A percentile compares a stretch with the other conserved stretches of the same genome.
Evolutionary conservation across 2,888 invertebrate genomes (phyloP).

Genomic region (Ophion costatus): DNA sequence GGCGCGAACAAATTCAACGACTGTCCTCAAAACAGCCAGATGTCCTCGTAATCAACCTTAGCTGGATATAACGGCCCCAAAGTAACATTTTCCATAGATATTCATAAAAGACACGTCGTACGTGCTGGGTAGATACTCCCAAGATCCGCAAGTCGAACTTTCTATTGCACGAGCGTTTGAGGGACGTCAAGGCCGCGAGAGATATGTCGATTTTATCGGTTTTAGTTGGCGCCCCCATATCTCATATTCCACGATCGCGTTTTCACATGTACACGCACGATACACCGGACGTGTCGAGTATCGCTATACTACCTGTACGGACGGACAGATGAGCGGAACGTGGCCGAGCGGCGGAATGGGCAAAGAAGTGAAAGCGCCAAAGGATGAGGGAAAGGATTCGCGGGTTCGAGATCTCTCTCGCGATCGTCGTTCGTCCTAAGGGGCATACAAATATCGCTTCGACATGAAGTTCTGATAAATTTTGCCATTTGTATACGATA

Average conservation of each 20-base stretch:
- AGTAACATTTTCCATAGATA: conserved; percentile 20
- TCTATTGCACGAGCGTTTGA: conserved; percentile 61
- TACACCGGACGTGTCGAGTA: not conserved
- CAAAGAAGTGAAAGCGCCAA: not conserved
- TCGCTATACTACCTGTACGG: not conserved
- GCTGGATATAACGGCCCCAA: not conserved
- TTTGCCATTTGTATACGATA: not conserved
- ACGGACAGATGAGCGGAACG: not conserved
- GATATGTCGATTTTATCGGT: conserved; percentile 66
- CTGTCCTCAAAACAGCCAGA: not conserved
- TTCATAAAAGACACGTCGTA: conserved; percentile 36
- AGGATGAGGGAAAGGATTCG: conserved; percentile 8
- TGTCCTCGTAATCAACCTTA: too few species aligned
- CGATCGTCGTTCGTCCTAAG: not conserved
- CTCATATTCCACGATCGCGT: conserved; percentile 41
- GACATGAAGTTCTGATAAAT: conserved; percentile 52
- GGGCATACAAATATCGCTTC: conserved; percentile 5
- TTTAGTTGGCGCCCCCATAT: conserved; percentile 58
- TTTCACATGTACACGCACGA: conserved; percentile 24
- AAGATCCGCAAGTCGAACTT: conserved; percentile 62
- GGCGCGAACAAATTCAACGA: too few species aligned
- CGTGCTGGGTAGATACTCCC: conserved; percentile 46
- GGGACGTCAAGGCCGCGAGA: conserved; percentile 56
- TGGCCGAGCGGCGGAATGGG: not conserved
- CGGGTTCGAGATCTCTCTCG: not conserved